phyloP scores from a whole-genome alignment of 2,113 vertebrate species.

The Ictalurus punctatus region DNA sequence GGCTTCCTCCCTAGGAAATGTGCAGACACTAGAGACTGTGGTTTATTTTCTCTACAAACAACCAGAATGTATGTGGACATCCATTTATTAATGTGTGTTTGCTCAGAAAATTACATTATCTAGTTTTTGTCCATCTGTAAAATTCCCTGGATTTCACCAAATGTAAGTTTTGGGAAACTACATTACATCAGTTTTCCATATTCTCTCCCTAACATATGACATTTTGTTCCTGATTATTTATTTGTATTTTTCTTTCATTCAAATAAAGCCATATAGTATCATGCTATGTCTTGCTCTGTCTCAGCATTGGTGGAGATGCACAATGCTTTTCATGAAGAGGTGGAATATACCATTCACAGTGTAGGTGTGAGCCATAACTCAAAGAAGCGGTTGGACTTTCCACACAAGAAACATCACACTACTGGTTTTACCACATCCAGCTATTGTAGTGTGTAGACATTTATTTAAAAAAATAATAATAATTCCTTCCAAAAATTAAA shows the following conservation, averaged over 20 bases:
- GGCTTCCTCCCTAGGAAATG: background rate
- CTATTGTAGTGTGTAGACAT: background rate
- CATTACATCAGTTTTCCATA: background rate
- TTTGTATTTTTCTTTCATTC: background rate
- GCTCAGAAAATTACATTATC: background rate
- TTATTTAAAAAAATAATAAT: too few relatives aligned
- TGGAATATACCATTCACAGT: slow-evolving; percentile 26
- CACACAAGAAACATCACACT: slow-evolving; percentile 1
- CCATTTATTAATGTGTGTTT: background rate
- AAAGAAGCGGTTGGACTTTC: slow-evolving; percentile 39
- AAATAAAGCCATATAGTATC: background rate
- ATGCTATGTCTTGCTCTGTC: background rate
- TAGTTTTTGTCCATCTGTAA: background rate
- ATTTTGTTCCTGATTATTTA: background rate
- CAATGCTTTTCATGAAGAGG: background rate
- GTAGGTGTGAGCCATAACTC: background rate
- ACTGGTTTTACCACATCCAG: background rate
- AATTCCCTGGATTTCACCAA: background rate
- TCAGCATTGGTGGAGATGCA: background rate
- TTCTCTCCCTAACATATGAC: background rate
- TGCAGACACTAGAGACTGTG: background rate
- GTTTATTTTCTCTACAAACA: background rate
- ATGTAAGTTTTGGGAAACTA: background rate
- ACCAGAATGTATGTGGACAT: background rate
- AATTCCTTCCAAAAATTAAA: background rate